Conservation (phyloP, 2,888 invertebrate genomes). For the Caenorhabditis sulstoni region DNA sequence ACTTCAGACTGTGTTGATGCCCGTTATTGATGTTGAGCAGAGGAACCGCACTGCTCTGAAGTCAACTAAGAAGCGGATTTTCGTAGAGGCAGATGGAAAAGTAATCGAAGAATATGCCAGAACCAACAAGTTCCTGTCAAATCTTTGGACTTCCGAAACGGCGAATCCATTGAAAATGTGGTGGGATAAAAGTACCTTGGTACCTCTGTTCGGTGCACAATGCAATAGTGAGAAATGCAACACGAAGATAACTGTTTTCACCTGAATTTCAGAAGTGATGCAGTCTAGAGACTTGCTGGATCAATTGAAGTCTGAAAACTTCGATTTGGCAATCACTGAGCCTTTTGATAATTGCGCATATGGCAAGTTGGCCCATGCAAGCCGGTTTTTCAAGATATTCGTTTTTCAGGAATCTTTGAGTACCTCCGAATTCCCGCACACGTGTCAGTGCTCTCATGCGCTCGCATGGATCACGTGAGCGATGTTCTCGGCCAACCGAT, state of each 20-base stretch:
- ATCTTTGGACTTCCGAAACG: constrained; percentile 37
- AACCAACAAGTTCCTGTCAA: constrained; percentile 17
- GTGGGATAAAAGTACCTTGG: constrained; percentile 1
- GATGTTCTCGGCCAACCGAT: constrained; percentile 41
- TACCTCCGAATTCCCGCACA: constrained; percentile 47
- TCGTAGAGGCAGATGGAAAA: constrained; percentile 44
- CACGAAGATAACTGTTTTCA: constrained; percentile 3
- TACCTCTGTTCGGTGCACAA: constrained; percentile 27
- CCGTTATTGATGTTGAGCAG: constrained; percentile 35
- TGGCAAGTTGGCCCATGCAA: constrained; percentile 6
- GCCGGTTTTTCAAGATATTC: no score
- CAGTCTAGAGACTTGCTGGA: constrained; percentile 26
- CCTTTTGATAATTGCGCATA: constrained; percentile 49
- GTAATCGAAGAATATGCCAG: neutral
- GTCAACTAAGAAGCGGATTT: constrained; percentile 25
- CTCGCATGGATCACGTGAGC: constrained; percentile 48
- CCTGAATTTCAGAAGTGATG: constrained; percentile 42
- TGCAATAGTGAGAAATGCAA: constrained; percentile 33
- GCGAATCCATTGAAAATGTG: constrained; percentile 42
- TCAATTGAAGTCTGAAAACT: constrained; percentile 32
- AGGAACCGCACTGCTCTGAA: constrained; percentile 27
- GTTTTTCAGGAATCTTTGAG: constrained; percentile 29
- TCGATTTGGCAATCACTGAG: constrained; percentile 42
- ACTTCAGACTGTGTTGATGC: constrained; percentile 46
- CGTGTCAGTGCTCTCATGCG: constrained; percentile 35